A percentile compares a stretch with the other conserved stretches of the same genome.
Conservation (phyloP, 2,113 vertebrate genomes). For the Alexandromys fortis region DNA sequence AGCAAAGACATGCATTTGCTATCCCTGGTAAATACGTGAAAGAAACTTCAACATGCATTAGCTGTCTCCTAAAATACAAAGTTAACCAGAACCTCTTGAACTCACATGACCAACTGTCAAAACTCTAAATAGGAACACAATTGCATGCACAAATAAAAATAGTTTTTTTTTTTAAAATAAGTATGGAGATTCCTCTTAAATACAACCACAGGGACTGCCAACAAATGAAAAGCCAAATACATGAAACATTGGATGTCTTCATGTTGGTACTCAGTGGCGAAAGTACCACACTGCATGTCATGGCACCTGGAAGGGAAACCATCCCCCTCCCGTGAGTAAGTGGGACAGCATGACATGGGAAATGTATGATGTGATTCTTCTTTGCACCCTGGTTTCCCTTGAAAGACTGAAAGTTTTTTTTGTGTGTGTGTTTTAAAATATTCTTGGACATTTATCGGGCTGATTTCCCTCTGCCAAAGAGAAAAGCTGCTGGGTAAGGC, state of each 20-base stretch:
- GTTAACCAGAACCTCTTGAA: not conserved
- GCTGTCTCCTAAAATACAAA: not conserved
- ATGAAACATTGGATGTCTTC: not conserved
- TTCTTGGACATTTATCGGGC: slow-evolving; percentile 56
- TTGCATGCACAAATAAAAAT: not conserved
- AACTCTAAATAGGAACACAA: slow-evolving; percentile 8
- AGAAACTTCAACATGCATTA: not conserved
- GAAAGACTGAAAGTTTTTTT: slow-evolving; percentile 69
- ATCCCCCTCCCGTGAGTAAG: not conserved
- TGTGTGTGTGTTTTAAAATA: slow-evolving; percentile 69
- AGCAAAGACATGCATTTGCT: not conserved
- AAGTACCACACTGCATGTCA: not conserved
- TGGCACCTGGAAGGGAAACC: not conserved
- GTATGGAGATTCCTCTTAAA: not conserved
- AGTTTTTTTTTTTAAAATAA: not conserved
- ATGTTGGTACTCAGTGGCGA: not conserved
- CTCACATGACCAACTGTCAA: not conserved
- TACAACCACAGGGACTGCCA: not conserved
- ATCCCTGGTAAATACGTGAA: slow-evolving; percentile 9
- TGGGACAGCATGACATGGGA: not conserved
- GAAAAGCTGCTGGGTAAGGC: not conserved
- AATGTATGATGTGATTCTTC: not conserved
- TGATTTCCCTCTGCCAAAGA: slow-evolving; percentile 53
- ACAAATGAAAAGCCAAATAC: not conserved
- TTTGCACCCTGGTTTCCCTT: not conserved